These are phyloP conservation scores for Pteropus rufus DNA, from an alignment of 2,797 vertebrate genomes.

Conservation along the genomic window DNA sequence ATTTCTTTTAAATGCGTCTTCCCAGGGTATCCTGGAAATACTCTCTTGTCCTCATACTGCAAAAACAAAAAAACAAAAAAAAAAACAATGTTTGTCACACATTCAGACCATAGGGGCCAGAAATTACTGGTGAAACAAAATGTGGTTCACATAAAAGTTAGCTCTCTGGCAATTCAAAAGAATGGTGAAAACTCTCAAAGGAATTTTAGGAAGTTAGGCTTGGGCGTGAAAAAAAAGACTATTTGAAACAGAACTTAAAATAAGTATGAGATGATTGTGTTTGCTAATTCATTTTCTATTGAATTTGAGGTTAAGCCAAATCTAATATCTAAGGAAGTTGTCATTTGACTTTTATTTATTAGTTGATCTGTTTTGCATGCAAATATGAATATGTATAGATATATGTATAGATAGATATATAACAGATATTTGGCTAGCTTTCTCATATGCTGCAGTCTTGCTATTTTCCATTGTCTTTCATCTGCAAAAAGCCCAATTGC, in stretches of 20 bases:
- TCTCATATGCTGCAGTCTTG: constrained; percentile 28
- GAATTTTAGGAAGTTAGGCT: constrained; percentile 10
- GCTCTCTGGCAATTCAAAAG: not conserved
- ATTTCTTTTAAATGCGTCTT: constrained; percentile 3
- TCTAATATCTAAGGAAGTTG: constrained; percentile 16
- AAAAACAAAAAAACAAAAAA: not conserved
- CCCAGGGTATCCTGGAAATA: not conserved
- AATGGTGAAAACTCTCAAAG: constrained; percentile 4
- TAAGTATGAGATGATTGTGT: constrained; percentile 32
- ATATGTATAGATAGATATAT: not conserved
- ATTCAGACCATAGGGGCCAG: not conserved
- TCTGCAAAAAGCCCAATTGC: constrained; percentile 67
- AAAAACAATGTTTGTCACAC: not conserved
- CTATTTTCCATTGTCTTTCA: constrained; percentile 63
- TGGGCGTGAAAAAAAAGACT: not conserved
- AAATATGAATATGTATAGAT: not conserved
- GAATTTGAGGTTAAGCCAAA: constrained; percentile 58
- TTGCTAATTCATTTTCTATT: constrained; percentile 45
- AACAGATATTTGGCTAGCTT: not conserved
- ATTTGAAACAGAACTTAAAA: constrained; percentile 41
- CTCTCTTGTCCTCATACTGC: not conserved
- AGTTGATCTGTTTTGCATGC: not conserved
- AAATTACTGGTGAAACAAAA: not conserved
- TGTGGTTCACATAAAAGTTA: not conserved
- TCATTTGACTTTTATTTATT: constrained; percentile 42